phyloP scores from a whole-genome alignment of 2,113 vertebrate species.

The Phrynosoma blainvillii region DNA sequence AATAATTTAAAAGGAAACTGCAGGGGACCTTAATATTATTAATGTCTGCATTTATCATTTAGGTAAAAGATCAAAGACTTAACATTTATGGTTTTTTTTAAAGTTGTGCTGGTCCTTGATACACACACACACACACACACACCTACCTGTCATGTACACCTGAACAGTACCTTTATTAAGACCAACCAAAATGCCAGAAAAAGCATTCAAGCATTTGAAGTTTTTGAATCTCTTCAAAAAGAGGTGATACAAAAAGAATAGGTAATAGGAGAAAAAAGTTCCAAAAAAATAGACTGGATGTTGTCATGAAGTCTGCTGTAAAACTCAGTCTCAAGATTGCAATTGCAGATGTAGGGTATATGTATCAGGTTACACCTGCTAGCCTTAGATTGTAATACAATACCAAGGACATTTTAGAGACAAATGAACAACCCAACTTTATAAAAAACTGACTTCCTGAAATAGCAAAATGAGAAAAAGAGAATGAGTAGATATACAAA shows the following conservation, averaged over 20 bases:
- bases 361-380: not conserved
- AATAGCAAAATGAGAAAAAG: not conserved
- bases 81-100: not conserved
- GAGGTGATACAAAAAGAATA: not conserved
- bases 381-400: not conserved
- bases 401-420: not conserved
- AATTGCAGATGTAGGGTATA: not conserved
- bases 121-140: not conserved
- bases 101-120: not conserved
- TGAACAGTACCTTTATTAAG: not conserved
- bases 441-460: not conserved
- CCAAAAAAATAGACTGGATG: not conserved
- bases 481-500: too few relatives aligned
- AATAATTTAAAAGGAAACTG: constrained; percentile 56
- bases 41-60: not conserved
- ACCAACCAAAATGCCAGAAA: not conserved
- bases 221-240: not conserved
- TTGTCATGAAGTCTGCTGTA: not conserved
- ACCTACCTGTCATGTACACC: not conserved
- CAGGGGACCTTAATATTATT: constrained; percentile 33
- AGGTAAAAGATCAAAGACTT: not conserved
- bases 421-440: not conserved
- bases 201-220: not conserved
- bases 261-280: not conserved
- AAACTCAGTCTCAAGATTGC: too few relatives aligned